Conservation (phyloP, 2,113 vertebrate species). For the Mustelus asterias region DNA sequence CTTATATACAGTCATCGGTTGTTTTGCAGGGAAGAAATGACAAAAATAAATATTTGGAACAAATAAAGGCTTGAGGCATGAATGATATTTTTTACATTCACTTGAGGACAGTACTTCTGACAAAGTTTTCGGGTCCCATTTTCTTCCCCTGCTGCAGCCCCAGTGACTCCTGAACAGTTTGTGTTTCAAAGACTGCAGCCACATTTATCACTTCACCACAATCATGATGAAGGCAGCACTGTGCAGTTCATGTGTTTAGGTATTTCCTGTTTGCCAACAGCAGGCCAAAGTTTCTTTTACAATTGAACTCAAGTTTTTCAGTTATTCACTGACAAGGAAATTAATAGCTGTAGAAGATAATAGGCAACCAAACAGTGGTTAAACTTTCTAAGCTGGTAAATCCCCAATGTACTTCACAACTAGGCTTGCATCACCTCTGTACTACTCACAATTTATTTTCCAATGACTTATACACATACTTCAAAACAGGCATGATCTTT, state of each 20-base stretch:
- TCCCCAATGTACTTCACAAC: background rate
- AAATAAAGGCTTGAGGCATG: background rate
- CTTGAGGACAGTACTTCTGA: background rate
- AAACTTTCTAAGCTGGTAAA: too few species aligned
- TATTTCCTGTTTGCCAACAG: slow-evolving; percentile 26
- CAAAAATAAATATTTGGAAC: background rate
- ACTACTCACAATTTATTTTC: background rate
- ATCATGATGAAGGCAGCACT: background rate
- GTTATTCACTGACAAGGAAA: background rate
- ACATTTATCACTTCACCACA: slow-evolving; percentile 31
- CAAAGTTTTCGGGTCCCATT: slow-evolving; percentile 11
- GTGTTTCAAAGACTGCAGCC: background rate
- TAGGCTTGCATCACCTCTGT: background rate
- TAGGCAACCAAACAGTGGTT: background rate
- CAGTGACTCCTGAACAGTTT: background rate
- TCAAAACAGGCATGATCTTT: background rate
- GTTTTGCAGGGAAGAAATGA: background rate
- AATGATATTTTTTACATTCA: background rate
- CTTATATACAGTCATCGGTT: background rate
- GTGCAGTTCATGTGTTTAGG: background rate
- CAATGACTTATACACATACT: background rate
- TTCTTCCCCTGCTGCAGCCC: background rate
- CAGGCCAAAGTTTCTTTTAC: background rate
- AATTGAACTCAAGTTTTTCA: background rate
- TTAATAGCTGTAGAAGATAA: background rate